A percentile compares a stretch with the other conserved stretches of the same genome.
phyloP scores from a whole-genome alignment of 1,140 invertebrate genomes.

The Formica selysi region DNA sequence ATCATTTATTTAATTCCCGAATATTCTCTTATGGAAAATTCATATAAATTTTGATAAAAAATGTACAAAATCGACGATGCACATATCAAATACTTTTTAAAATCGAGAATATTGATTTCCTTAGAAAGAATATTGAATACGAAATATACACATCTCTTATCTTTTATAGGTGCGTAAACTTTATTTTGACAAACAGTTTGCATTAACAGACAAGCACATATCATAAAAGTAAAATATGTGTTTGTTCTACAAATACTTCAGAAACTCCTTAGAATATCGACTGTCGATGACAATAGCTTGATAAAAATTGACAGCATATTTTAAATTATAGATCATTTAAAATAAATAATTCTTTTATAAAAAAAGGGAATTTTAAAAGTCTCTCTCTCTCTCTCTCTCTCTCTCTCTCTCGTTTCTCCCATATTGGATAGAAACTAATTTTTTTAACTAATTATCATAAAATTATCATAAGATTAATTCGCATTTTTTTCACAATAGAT shows the following conservation, averaged over 20 bases:
- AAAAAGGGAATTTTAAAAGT: background rate
- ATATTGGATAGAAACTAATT: background rate
- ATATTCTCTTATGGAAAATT: background rate
- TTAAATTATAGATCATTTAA: background rate
- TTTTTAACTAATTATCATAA: background rate
- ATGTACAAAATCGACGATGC: background rate
- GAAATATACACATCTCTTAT: background rate
- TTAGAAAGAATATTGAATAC: constrained; percentile 1
- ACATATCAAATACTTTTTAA: background rate
- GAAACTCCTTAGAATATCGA: background rate
- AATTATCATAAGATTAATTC: background rate
- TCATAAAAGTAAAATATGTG: constrained; percentile 17
- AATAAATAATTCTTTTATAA: background rate
- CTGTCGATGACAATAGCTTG: background rate
- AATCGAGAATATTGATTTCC: background rate
- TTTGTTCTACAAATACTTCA: background rate
- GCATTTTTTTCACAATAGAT: background rate
- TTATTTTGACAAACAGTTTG: background rate
- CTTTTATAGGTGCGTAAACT: background rate
- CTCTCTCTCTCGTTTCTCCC: too few relatives aligned
- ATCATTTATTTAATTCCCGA: background rate
- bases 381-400: too few relatives aligned
- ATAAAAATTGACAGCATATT: background rate
- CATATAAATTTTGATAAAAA: background rate
- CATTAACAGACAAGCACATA: background rate